These are phyloP conservation scores for Larimichthys crocea DNA, from an alignment of 2,113 vertebrate genomes.

Conservation along the genomic window DNA sequence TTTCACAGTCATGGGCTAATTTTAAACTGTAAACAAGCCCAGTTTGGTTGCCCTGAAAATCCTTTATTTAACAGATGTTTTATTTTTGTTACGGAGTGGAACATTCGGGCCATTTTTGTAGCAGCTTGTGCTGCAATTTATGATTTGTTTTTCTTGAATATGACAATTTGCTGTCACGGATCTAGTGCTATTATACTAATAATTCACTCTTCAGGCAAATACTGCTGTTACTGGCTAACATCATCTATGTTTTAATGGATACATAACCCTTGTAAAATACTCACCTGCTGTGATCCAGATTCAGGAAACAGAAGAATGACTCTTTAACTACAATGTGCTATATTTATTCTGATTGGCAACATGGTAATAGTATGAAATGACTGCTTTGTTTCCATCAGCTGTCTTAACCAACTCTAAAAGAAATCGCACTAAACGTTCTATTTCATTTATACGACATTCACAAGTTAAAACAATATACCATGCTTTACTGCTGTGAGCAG, in stretches of 20 bases:
- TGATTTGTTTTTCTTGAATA: neutral
- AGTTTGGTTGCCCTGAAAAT: neutral
- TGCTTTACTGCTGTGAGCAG: conserved; percentile 19
- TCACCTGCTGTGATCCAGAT: neutral
- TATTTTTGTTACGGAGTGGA: neutral
- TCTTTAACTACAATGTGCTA: neutral
- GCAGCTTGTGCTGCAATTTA: neutral
- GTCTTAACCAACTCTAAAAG: neutral
- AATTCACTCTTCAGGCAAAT: neutral
- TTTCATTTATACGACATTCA: neutral
- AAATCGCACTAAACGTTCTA: neutral
- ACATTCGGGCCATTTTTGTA: neutral
- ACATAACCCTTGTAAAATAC: neutral
- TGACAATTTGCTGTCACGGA: neutral
- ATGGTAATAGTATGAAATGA: neutral
- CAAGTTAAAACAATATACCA: neutral
- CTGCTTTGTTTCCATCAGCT: conserved; percentile 1
- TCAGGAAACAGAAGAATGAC: neutral
- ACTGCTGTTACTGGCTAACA: neutral
- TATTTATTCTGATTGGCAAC: conserved; percentile 4
- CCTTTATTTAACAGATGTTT: neutral
- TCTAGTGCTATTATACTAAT: neutral
- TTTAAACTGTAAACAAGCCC: neutral
- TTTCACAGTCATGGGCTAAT: neutral
- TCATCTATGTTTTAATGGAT: conserved; percentile 3